These are phyloP conservation scores for Bettongia penicillata DNA, from an alignment of 2,113 vertebrate genomes.

Conservation along the genomic window DNA sequence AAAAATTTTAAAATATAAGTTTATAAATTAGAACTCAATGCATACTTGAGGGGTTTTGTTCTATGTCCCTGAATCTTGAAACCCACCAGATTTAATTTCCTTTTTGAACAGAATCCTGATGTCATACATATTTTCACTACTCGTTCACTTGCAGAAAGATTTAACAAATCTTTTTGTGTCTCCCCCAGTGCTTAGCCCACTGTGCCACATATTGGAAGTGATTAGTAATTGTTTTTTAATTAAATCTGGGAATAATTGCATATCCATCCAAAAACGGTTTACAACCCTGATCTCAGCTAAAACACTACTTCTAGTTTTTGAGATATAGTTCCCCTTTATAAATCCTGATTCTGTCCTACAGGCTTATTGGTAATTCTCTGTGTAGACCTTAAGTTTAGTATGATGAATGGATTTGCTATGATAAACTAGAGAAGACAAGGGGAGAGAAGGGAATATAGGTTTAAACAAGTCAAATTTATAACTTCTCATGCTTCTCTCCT, in stretches of 20 bases:
- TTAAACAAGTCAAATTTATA: not conserved
- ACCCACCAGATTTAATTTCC: not conserved
- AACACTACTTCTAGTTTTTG: not conserved
- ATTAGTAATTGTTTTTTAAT: not conserved
- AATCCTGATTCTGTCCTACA: not conserved
- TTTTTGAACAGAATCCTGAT: rapidly evolving
- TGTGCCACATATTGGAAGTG: not conserved
- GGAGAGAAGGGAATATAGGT: not conserved
- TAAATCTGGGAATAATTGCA: not conserved
- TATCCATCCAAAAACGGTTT: not conserved
- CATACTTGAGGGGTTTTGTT: not conserved
- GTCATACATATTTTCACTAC: not conserved
- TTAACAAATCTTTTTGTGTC: not conserved
- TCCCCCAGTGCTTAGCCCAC: not conserved
- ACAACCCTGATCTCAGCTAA: not conserved
- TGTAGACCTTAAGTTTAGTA: not conserved
- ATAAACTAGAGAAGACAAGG: not conserved
- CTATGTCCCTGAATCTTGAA: not conserved
- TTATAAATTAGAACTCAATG: not conserved
- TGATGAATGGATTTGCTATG: not conserved
- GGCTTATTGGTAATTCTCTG: not conserved
- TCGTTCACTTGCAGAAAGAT: not conserved
- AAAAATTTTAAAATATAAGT: not conserved
- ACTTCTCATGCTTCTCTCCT: not conserved
- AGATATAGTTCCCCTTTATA: not conserved